Evolutionary conservation across 2,113 vertebrate genomes (phyloP).

Genomic region (Alligator sinensis): DNA sequence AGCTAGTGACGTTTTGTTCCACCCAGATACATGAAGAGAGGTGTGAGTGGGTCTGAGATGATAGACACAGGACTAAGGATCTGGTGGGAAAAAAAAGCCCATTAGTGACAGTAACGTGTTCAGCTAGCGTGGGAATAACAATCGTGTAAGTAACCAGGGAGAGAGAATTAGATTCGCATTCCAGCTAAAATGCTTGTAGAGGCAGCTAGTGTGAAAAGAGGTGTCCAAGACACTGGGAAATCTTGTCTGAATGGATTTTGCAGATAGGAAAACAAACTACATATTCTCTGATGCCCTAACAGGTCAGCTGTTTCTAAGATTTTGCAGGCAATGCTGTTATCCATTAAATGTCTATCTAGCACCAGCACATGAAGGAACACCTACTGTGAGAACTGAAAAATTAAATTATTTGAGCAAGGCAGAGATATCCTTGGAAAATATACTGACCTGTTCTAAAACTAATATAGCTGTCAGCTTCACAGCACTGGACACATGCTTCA

Average conservation of each 20-base stretch:
- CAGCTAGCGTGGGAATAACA: no score
- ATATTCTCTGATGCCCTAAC: rapidly evolving
- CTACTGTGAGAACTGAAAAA: neutral
- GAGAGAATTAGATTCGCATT: neutral
- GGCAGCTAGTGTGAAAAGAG: neutral
- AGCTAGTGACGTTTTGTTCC: neutral
- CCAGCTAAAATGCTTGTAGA: neutral
- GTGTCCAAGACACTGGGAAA: neutral
- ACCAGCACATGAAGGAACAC: neutral
- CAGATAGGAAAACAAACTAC: neutral
- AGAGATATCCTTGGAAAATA: neutral
- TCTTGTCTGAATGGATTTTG: neutral
- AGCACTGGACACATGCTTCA: rapidly evolving
- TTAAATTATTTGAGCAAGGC: neutral
- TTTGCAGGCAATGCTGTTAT: neutral
- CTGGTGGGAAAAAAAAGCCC: no score
- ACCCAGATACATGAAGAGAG: neutral
- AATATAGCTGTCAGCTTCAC: neutral
- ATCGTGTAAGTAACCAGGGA: no score
- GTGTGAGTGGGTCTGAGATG: neutral
- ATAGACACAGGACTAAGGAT: neutral
- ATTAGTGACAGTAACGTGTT: no score
- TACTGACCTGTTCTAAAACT: neutral
- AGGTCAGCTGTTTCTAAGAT: neutral
- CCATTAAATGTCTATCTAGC: neutral